Evolutionary conservation across 2,113 vertebrate species (phyloP), one percentile per base, ranked within the genome.

Genomic region (Rafetus swinhoei): DNA sequence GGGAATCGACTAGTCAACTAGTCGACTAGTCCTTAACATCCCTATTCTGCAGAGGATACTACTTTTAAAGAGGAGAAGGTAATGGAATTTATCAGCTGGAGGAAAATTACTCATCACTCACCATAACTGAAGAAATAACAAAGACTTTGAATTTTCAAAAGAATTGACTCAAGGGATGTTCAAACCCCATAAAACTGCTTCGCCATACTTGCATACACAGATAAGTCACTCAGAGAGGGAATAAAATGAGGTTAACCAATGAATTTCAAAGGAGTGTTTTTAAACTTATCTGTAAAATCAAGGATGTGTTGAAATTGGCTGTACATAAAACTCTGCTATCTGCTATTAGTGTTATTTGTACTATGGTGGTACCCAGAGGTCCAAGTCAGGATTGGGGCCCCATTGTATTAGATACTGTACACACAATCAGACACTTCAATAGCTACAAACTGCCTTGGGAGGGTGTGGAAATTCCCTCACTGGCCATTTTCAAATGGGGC

Each of bases 81-180:
- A 95, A 74, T 57, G 69, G 86, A 95, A 83, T 95, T 97, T 92
- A 97, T 93, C 77, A 77, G 88, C 84, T 9, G 18, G 88, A 85
- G 79, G 54, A 91, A 85, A 93, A 94, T 95, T 97, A 93, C 74
- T 97, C 95, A 95, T 86, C 91, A 79, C 91, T 95, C 93, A 91
- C 79, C 89, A 59, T 89, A 95, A 82, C 82, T 90, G 80, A 92
- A 81, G 27, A 87, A 92, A 56, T 91, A 82, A 80, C 59, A 91
- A 95, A 81, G 95, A 84, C 91, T 95, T 96, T 45, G 72, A 82
- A 93, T 93, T 89, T 86, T 95, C 85, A 87, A 93, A 95, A 95
- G 25, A 55, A 72, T 72, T 35, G 65, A 77, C 45, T 91, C 45
- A 77, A 32, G 39, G 59, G 54, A 77, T 94, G 53, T 6, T 92